These are phyloP conservation scores for Aphaenogaster rudis DNA, from an alignment of 1,140 invertebrate species.

Conservation along the genomic window DNA sequence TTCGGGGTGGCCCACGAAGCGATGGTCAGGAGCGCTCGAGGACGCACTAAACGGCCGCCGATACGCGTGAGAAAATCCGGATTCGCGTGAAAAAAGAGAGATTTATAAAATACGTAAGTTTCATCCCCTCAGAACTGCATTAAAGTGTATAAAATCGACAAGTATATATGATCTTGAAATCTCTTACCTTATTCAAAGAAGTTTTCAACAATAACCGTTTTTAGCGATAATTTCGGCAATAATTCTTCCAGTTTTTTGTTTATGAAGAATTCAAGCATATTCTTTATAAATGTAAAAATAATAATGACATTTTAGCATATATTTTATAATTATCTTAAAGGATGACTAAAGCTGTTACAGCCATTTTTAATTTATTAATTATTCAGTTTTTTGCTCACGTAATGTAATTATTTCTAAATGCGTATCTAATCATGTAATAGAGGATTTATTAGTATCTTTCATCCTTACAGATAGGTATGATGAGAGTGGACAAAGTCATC, in stretches of 20 bases:
- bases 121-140: neutral
- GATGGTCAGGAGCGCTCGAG: conserved; percentile 59
- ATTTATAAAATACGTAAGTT: conserved; percentile 13
- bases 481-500: neutral
- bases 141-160: neutral
- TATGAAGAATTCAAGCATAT: neutral
- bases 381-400: neutral
- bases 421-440: conserved; percentile 12
- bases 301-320: neutral
- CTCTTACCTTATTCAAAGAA: neutral
- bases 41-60: conserved; percentile 21
- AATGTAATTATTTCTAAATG: neutral
- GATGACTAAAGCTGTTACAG: neutral
- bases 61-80: conserved; percentile 61
- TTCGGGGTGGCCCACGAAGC: conserved; percentile 70
- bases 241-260: neutral
- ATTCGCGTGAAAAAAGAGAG: conserved; percentile 55
- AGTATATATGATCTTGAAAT: neutral
- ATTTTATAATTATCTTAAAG: neutral
- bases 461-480: neutral
- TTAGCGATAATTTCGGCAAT: neutral
- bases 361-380: neutral
- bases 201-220: neutral
- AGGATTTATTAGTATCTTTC: neutral
- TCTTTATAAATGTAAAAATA: neutral